Evolutionary conservation across 2,797 vertebrate species (phyloP).

Genomic region (Pseudochaenichthys georgianus): DNA sequence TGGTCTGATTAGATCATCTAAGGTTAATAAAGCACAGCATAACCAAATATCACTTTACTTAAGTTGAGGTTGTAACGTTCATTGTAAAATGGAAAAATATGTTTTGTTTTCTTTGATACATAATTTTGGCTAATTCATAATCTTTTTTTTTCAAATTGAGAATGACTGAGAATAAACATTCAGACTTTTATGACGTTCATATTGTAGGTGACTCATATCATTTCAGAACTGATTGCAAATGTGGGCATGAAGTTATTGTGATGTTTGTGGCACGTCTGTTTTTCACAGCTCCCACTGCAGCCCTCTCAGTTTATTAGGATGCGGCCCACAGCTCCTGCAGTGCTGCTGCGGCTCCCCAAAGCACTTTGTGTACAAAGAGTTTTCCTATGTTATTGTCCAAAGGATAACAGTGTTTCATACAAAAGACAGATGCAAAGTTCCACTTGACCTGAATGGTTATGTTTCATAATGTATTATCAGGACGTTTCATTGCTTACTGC

Average conservation of each 20-base stretch:
- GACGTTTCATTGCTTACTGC: neutral
- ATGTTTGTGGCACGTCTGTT: constrained; percentile 33
- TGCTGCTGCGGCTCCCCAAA: constrained; percentile 38
- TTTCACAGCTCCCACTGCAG: constrained; percentile 62
- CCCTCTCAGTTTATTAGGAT: constrained; percentile 65
- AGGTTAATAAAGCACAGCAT: neutral
- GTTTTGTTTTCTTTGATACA: neutral
- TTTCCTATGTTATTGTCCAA: neutral
- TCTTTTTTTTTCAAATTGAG: neutral
- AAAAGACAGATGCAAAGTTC: neutral
- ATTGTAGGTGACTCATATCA: neutral
- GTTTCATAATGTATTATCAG: neutral
- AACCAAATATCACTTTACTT: constrained; percentile 7
- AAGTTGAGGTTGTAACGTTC: neutral
- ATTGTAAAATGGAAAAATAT: neutral
- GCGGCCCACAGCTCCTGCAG: constrained; percentile 67
- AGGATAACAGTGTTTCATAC: neutral
- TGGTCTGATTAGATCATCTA: neutral
- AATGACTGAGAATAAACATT: neutral
- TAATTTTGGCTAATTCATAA: neutral
- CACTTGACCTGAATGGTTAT: constrained; percentile 3
- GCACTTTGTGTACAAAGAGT: constrained; percentile 10
- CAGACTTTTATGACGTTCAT: no score
- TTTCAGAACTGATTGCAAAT: neutral
- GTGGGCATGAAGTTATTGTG: constrained; percentile 38